Conservation (phyloP, 2,113 vertebrate genomes). For the Bubalus kerabau region DNA sequence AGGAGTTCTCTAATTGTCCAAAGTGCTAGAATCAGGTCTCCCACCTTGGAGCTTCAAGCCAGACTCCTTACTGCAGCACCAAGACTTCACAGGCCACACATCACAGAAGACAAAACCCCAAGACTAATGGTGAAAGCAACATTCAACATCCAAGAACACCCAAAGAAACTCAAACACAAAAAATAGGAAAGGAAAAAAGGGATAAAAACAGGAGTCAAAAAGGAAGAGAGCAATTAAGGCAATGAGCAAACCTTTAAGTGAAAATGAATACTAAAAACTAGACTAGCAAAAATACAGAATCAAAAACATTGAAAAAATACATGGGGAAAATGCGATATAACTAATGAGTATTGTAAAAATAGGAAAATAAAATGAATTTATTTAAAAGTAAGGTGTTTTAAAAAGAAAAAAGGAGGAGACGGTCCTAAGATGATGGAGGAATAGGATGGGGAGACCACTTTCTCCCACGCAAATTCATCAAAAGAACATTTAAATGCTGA, state of each 20-base stretch:
- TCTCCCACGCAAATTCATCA: no score
- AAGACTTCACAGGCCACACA: not conserved
- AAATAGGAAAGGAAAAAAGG: not conserved
- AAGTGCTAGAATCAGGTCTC: not conserved
- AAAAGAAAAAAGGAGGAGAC: not conserved
- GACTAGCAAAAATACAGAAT: not conserved
- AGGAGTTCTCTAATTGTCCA: not conserved
- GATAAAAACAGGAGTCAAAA: not conserved
- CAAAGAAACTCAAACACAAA: not conserved
- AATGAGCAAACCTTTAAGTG: not conserved
- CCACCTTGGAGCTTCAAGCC: not conserved
- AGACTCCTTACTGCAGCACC: not conserved
- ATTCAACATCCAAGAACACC: not conserved
- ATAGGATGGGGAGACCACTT: no score
- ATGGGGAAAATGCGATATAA: not conserved
- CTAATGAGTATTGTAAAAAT: not conserved
- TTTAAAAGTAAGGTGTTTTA: not conserved
- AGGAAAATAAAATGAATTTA: not conserved
- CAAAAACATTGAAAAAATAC: not conserved
- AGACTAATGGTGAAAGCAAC: not conserved
- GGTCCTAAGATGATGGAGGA: no score
- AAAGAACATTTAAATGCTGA: no score
- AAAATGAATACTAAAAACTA: not conserved
- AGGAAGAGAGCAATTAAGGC: not conserved
- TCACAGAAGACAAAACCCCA: not conserved